These are phyloP conservation scores for Lerema accius DNA, from an alignment of 1,140 invertebrate species.

Conservation along the genomic window DNA sequence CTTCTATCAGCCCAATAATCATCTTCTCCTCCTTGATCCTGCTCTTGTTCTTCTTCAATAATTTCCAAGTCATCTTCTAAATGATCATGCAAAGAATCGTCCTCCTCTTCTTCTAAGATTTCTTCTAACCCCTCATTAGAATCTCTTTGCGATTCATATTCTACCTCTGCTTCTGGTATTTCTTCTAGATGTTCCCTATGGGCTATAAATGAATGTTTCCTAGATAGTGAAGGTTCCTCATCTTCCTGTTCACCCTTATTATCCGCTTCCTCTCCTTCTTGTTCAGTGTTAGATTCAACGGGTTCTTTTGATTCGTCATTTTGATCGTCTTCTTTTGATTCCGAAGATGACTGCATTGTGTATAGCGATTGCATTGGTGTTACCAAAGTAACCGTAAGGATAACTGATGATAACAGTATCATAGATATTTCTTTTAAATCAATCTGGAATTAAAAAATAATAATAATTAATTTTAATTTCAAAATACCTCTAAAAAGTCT, in stretches of 20 bases:
- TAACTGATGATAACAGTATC: conserved; percentile 81
- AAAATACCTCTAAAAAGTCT: no score
- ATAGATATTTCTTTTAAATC: conserved; percentile 67
- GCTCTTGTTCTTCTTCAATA: conserved; percentile 63
- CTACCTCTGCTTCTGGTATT: conserved; percentile 70
- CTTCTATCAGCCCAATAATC: conserved; percentile 61
- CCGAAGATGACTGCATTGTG: conserved; percentile 71
- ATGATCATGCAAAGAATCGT: conserved; percentile 38
- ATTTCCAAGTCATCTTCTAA: conserved; percentile 65
- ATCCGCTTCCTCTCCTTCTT: conserved; percentile 32
- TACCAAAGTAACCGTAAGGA: conserved; percentile 86
- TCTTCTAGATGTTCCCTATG: conserved; percentile 75
- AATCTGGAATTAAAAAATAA: conserved; percentile 70
- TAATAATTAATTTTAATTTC: no score
- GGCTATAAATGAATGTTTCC: conserved; percentile 59
- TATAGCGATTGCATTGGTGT: conserved; percentile 87
- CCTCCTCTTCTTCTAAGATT: conserved; percentile 79
- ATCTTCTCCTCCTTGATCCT: conserved; percentile 39
- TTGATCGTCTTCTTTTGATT: conserved; percentile 40
- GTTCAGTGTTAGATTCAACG: conserved; percentile 31
- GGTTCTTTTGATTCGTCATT: conserved; percentile 39
- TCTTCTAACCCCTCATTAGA: conserved; percentile 67
- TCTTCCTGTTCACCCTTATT: conserved; percentile 40
- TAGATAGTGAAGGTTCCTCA: conserved; percentile 41
- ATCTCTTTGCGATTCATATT: conserved; percentile 70